Evolutionary conservation across 2,888 invertebrate species (phyloP).

Genomic region (Amblyteles armatorius): DNA sequence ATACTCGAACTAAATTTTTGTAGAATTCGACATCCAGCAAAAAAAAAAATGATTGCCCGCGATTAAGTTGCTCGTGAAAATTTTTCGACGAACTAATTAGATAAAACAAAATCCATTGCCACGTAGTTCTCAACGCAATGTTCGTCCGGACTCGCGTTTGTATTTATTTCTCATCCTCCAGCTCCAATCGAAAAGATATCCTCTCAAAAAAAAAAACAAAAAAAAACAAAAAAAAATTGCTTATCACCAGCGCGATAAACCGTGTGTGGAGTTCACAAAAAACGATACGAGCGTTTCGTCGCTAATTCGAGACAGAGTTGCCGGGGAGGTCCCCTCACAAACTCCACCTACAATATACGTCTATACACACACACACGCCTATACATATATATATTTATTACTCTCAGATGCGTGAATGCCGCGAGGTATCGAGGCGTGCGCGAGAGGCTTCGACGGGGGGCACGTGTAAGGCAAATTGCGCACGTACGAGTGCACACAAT

Average conservation of each 20-base stretch:
- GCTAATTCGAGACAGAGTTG: not conserved
- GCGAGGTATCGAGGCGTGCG: constrained; percentile 5
- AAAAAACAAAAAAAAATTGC: not conserved
- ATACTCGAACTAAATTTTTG: not conserved
- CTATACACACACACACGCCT: not conserved
- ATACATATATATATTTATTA: not conserved
- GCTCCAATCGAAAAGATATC: not conserved
- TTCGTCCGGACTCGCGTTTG: not conserved
- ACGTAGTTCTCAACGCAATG: not conserved
- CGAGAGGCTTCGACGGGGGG: constrained; percentile 6
- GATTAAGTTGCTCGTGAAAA: not conserved
- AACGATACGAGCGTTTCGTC: not conserved
- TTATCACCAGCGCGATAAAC: not conserved
- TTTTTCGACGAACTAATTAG: not conserved
- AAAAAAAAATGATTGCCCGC: not conserved
- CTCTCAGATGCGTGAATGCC: not conserved
- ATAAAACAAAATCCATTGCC: not conserved
- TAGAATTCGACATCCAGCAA: not conserved
- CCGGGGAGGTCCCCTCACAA: not conserved
- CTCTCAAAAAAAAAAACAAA: not conserved
- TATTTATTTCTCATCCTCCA: not conserved
- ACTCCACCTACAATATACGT: not conserved
- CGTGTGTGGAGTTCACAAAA: not conserved
- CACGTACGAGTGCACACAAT: constrained; percentile 6
- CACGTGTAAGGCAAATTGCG: constrained; percentile 15